Conservation (phyloP, 2,797 vertebrate genomes). For the Pantherophis alleghaniensis region DNA sequence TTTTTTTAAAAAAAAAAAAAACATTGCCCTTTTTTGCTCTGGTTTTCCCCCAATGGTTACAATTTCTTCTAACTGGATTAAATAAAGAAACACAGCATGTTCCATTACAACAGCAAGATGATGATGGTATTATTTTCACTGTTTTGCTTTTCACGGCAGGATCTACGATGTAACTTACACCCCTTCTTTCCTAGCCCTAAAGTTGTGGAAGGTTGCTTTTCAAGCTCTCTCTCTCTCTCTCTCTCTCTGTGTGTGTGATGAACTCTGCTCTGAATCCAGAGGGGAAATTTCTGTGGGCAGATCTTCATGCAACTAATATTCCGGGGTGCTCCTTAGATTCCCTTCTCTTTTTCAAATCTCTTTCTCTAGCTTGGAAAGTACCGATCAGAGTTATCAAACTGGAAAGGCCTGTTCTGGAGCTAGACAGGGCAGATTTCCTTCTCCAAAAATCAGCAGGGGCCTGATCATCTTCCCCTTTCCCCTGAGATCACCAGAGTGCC, state of each 20-base stretch:
- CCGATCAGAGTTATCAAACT: not conserved
- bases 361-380: not conserved
- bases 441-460: not conserved
- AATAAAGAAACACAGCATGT: not conserved
- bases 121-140: not conserved
- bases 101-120: not conserved
- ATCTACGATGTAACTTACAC: not conserved
- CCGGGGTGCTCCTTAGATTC: not conserved
- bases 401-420: not conserved
- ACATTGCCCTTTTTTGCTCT: not conserved
- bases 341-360: no score
- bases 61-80: conserved; percentile 2
- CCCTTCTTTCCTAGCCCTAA: not conserved
- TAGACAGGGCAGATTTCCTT: not conserved
- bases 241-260: no score
- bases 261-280: not conserved
- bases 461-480: not conserved
- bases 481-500: not conserved
- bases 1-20: not conserved
- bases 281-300: not conserved
- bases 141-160: not conserved
- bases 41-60: conserved; percentile 43
- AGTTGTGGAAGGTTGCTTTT: not conserved
- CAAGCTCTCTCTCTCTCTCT: not conserved
- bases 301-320: not conserved